A percentile compares a stretch with the other conserved stretches of the same genome.
Conservation (phyloP, 2,888 invertebrate species). For the Maniola hyperantus region DNA sequence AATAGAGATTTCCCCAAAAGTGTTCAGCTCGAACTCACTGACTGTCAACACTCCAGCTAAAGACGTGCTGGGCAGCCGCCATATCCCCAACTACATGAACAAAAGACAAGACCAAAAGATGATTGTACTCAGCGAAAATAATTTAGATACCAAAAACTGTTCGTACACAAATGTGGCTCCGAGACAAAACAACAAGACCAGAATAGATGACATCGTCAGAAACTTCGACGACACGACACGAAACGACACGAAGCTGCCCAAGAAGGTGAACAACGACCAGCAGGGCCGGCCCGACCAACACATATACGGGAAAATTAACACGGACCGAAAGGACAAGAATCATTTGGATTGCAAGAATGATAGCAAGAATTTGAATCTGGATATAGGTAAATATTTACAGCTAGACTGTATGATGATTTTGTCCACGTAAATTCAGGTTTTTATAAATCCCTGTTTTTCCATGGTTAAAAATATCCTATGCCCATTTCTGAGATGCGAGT, state of each 20-base stretch:
- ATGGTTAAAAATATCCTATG: no score
- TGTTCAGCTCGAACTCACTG: conserved; percentile 89
- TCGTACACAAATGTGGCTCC: conserved; percentile 72
- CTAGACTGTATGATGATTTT: no score
- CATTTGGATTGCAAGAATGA: conserved; percentile 39
- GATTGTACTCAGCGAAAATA: conserved; percentile 64
- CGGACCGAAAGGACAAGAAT: conserved; percentile 42
- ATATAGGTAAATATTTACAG: conserved; percentile 39
- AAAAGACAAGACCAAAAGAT: conserved; percentile 79
- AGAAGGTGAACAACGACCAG: conserved; percentile 72
- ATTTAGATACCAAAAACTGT: conserved; percentile 65
- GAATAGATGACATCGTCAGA: conserved; percentile 74
- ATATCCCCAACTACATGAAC: conserved; percentile 83
- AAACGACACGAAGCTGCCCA: conserved; percentile 58
- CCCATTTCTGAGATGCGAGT: no score
- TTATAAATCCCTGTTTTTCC: no score
- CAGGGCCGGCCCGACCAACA: conserved; percentile 60
- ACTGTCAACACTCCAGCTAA: conserved; percentile 92
- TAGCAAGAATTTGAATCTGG: conserved; percentile 40
- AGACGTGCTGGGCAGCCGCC: conserved; percentile 88
- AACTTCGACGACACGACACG: conserved; percentile 74
- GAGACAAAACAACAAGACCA: conserved; percentile 60
- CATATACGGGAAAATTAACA: conserved; percentile 72
- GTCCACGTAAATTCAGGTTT: no score
- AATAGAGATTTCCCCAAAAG: conserved; percentile 86